Base-by-base conservation (phyloP, 2,113 vertebrate genomes). In the Alligator mississippiensis region DNA sequence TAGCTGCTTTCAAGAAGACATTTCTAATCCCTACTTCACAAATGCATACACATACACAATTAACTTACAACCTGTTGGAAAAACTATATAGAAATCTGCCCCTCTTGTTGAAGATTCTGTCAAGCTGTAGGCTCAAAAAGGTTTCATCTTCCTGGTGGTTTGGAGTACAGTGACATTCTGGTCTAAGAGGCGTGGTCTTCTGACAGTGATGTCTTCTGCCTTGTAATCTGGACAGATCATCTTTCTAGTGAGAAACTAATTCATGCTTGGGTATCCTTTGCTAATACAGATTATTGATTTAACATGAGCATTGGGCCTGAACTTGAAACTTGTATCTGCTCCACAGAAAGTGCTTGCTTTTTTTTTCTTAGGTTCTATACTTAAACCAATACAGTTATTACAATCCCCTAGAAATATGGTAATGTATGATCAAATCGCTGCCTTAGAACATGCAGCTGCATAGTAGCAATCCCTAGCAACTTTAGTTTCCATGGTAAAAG, bases 401-500 rank as follows among this genome's bases (percentile, higher is more conserved):
- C 55, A 63, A 34, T 81, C 59, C 70, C 59, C 30, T 18, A 4
- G 84, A 87, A 94, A 87, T 58, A 85, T 1, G 47, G 90, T 85
- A 96, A 79, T 80, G 64, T 30, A 89, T 5, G 81, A 82, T 81
- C 93, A 83, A 80, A 82, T 81, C 93, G 82, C 90, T 90, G 94
- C 88, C 87, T 84, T 87, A 80, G 84, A 92, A 91, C 87, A 55
- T 88, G 54, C 92, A 93, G 86, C 89, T 85, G 87, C 62, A 2
- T 59, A 94, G 82, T 76, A 86, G 92, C 84, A 62, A 95, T 85
- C 91, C 97, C 88, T 95, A 95, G 95, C 95, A 96, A 95, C 78
- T 92, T 97, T 95, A 78, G 94, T 96, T 96, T 93, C 95, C 95
- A 95, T 96, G 72, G 85, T 60, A 93, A 92, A 97, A 85, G 70